phyloP scores from a whole-genome alignment of 2,888 invertebrate genomes.

The Leptinotarsa rubiginosa region DNA sequence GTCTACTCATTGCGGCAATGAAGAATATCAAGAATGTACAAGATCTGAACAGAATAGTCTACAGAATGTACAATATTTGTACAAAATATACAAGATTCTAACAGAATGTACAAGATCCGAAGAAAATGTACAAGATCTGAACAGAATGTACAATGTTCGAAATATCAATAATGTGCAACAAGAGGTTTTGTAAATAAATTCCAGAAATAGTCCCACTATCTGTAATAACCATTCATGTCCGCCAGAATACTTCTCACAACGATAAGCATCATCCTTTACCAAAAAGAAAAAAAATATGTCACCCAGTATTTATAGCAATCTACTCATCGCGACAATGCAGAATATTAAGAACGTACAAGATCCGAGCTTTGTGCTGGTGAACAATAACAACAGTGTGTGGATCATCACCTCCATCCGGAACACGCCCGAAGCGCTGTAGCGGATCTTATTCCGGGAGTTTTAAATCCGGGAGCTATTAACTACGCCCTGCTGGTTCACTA shows the following conservation, averaged over 20 bases:
- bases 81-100: too few species aligned
- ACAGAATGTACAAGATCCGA: too few species aligned
- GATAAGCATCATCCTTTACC: too few species aligned
- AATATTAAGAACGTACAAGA: conserved; percentile 47
- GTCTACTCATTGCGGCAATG: conserved; percentile 46
- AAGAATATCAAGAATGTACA: conserved; percentile 46
- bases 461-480: conserved; percentile 55
- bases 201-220: too few species aligned
- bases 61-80: too few species aligned
- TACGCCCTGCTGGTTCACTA: conserved; percentile 55
- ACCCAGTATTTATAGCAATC: conserved; percentile 44
- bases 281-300: conserved; percentile 17
- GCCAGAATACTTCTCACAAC: too few species aligned
- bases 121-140: too few species aligned
- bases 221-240: too few species aligned
- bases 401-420: conserved; percentile 58
- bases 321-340: conserved; percentile 46
- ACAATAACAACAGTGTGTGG: conserved; percentile 53
- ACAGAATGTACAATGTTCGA: too few species aligned
- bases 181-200: too few species aligned
- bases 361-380: conserved; percentile 40
- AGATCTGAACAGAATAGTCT: conserved; percentile 20
- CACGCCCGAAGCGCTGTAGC: conserved; percentile 57
- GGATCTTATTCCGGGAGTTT: conserved; percentile 58
- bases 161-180: too few species aligned